phyloP scores from a whole-genome alignment of 2,888 invertebrate genomes.

The Leptopilina syphax region DNA sequence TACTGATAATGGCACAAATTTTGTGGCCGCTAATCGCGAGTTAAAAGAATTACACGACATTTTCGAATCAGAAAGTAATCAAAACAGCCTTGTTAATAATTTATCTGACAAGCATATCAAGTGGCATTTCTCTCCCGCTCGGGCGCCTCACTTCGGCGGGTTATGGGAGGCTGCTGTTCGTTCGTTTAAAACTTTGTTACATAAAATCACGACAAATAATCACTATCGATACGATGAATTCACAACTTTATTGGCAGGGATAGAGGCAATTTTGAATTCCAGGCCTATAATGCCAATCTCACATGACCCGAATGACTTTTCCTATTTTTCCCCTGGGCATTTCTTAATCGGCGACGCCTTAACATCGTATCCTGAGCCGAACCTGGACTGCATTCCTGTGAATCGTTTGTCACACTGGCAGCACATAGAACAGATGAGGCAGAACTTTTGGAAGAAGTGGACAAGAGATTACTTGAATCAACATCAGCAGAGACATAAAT shows the following conservation, averaged over 20 bases:
- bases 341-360: no score
- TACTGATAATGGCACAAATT: conserved; percentile 27
- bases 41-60: conserved; percentile 9
- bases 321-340: no score
- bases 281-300: neutral
- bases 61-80: neutral
- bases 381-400: no score
- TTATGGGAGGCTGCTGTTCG: neutral
- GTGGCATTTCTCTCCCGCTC: neutral
- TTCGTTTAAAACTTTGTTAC: neutral
- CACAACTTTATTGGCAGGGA: neutral
- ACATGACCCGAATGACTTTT: no score
- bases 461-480: no score
- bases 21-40: conserved; percentile 15
- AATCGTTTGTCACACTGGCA: no score
- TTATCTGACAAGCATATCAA: neutral
- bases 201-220: neutral
- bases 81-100: neutral
- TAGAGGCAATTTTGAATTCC: neutral
- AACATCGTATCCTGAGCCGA: no score
- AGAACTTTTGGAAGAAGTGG: no score
- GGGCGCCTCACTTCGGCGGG: neutral
- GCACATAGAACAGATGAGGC: no score
- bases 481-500: no score
- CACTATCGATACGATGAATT: neutral